phyloP scores from a whole-genome alignment of 2,888 invertebrate species.

The Nomada fucata region DNA sequence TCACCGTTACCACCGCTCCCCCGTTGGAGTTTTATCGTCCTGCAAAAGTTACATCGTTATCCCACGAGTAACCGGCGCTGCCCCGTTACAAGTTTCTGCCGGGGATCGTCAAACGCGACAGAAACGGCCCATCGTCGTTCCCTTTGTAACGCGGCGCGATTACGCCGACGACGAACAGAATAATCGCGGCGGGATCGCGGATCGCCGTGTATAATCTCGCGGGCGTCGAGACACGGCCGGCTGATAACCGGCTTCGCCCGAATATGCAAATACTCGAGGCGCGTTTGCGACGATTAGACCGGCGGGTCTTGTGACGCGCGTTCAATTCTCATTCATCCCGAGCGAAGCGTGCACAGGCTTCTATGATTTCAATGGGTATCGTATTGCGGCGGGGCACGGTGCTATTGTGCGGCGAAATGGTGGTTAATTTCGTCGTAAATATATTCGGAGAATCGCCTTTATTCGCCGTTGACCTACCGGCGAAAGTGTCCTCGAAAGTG shows the following conservation, averaged over 20 bases:
- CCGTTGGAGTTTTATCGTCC: slow-evolving; percentile 2
- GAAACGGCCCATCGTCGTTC: neutral
- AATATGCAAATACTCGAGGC: slow-evolving; percentile 29
- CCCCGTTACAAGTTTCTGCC: neutral
- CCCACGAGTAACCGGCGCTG: neutral
- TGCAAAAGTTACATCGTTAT: neutral
- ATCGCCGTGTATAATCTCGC: slow-evolving; percentile 33
- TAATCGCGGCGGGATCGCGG: slow-evolving; percentile 14
- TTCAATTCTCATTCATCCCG: slow-evolving; percentile 24
- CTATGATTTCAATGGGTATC: neutral
- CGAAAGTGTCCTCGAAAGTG: too few species aligned
- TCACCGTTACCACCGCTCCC: neutral
- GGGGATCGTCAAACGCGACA: neutral
- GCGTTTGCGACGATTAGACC: slow-evolving; percentile 31
- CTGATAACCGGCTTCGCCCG: slow-evolving; percentile 42
- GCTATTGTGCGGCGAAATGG: neutral
- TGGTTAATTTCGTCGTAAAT: neutral
- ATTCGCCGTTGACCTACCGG: too few species aligned
- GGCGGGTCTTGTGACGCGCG: neutral
- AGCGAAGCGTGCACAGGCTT: neutral
- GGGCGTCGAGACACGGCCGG: slow-evolving; percentile 4
- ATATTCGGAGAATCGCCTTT: neutral
- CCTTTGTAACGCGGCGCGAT: slow-evolving; percentile 12
- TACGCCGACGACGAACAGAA: slow-evolving; percentile 1
- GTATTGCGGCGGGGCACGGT: neutral